Evolutionary conservation across 2,797 vertebrate genomes (phyloP), one percentile per base, ranked within the genome.

Genomic region (Cossypha niveicapilla): DNA sequence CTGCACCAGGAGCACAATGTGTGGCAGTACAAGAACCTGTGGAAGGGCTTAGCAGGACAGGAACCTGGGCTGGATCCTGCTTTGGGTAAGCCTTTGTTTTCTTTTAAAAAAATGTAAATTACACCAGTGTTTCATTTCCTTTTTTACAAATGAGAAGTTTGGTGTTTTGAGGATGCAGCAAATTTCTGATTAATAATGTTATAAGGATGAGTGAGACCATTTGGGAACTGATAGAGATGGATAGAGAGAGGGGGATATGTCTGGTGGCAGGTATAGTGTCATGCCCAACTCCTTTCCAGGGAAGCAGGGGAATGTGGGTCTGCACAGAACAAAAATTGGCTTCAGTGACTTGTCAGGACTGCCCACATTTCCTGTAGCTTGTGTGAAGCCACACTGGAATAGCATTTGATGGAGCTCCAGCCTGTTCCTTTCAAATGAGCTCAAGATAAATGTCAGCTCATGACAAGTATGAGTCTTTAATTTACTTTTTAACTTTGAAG

Each of bases 401-500:
- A 73, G 25, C 13, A 11, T 63, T 35, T 70, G 50, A 23, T 58
- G 32, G 37, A 57, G 21, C 34, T 92, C 34, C 57, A 75, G 39
- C 24, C 70, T 66, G 21, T 32, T 86, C 25, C 11, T 60, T 63
- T 84, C 53, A 89, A 78, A 77, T 25, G 34, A 90, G 39, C 32
- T 88, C 32, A 82, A 30, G 37, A 80, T 17, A 86, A 54, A 74
- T 63, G 28, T 48, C 62, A 90, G 45, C 30, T 82, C 35, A 34
- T 83, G 61, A 42, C 62, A 89, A 87, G 14, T 30, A 35, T 1
- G 0, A 80, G 74, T 61, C 47, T 86, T 90, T 78, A 61, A 78
- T 93, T 92, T 84, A 71, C n/a, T 78, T 75, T 42, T 73, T 79
- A 45, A 37, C 56, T 85, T 79, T 53, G 34, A 89, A 82, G 42